phyloP scores from a whole-genome alignment of 2,888 invertebrate genomes.

The Physocephala rufipes region DNA sequence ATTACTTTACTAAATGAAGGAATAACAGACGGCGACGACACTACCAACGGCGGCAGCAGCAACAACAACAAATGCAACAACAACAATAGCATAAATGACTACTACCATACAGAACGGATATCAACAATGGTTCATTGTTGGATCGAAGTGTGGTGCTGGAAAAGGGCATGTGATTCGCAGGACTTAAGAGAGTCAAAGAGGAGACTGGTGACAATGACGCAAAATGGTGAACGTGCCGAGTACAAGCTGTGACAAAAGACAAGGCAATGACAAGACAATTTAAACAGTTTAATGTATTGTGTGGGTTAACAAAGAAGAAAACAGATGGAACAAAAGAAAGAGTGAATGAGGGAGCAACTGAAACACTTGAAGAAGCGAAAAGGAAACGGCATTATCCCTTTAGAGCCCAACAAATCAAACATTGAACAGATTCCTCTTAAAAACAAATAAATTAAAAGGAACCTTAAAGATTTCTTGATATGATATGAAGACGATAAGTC shows the following conservation, averaged over 20 bases:
- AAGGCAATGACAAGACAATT: slow-evolving; percentile 44
- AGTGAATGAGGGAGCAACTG: background rate
- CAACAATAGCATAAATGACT: background rate
- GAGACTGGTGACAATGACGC: background rate
- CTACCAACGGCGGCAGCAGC: background rate
- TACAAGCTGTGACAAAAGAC: slow-evolving; percentile 34
- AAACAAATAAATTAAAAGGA: background rate
- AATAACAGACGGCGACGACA: slow-evolving; percentile 13
- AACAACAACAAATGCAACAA: background rate
- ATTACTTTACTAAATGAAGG: slow-evolving; percentile 45
- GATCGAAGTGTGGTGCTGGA: slow-evolving; percentile 6
- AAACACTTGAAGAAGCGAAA: slow-evolving; percentile 21
- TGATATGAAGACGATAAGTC: no score
- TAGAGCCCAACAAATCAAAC: slow-evolving; percentile 37
- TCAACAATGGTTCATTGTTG: background rate
- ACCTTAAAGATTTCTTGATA: no score
- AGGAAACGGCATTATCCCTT: slow-evolving; percentile 26
- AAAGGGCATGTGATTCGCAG: background rate
- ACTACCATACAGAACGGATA: background rate
- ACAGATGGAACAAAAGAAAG: background rate
- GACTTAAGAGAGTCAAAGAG: background rate
- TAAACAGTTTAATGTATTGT: slow-evolving; percentile 28
- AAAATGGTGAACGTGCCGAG: background rate
- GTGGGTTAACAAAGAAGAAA: background rate
- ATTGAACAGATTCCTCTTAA: slow-evolving; percentile 36